Base-by-base conservation (phyloP, 2,797 vertebrate species). In the Pipistrellus pipistrellus region DNA sequence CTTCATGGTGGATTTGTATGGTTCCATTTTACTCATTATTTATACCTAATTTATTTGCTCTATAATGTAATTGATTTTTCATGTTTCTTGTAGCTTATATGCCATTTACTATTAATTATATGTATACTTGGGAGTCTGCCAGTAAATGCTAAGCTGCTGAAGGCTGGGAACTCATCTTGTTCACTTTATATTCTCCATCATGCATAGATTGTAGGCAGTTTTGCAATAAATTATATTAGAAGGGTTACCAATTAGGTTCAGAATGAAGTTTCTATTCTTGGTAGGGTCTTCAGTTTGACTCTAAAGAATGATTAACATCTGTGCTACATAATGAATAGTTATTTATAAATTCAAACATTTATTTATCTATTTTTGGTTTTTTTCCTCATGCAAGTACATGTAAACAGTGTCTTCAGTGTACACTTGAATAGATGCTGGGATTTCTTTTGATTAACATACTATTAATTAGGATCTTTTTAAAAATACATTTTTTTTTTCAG, bases 321-420 rank as follows among this genome's bases (percentile, higher is more conserved):
- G 11, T 92, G 66, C 14, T 86, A 23, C n/a, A 32, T 32, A 85
- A 64, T 86, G 9, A 8, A 30, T 55, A 35, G 5, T 68, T 59
- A 77, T 55, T 87, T n/a, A 82, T 14, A 92, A 90, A 94, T 80
- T 46, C 69, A 80, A 55, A n/a, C 57, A 41, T 87, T 85, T 88
- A 59, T 91, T 86, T 78, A 80, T 83, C 53, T 2, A 84, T 62
- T 86, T 83, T 85, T 92, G 35, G 4, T 46, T 80, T 92, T 94
- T 81, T 32, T 88, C n/a, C 12, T 78, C 10, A 35, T 53, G 20
- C 13, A 55, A 18, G 5, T 53, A 66, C 10, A 21, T 71, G 44
- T 38, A 94, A 83, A 4, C 35, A 66, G 38, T 62, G 32, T 78
- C 30, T 88, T 77, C 57, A n/a, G 5, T 44, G 30, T 9, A 71